Conservation (phyloP, 2,797 vertebrate species). For the Fringilla coelebs region DNA sequence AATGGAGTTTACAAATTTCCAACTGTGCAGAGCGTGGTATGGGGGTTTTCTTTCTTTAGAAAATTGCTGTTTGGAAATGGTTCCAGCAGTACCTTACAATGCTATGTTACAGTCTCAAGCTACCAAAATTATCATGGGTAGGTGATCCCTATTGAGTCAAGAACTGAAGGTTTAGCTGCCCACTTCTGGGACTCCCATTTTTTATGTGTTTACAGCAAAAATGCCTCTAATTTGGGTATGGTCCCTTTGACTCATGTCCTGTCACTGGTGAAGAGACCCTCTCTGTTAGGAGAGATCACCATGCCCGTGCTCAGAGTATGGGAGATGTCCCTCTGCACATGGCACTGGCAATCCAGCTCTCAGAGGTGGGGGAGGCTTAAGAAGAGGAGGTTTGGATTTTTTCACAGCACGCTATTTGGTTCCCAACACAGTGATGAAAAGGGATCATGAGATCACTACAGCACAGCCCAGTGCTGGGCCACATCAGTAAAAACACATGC, state of each 20-base stretch:
- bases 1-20: conserved; percentile 19
- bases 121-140: not conserved
- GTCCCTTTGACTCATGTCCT: not conserved
- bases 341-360: not conserved
- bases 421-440: not conserved
- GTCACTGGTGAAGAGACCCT: rapidly evolving
- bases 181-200: not conserved
- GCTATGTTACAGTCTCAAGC: not conserved
- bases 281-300: not conserved
- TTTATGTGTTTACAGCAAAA: not conserved
- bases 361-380: not conserved
- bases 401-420: not conserved
- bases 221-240: not conserved
- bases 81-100: not conserved
- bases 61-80: not conserved
- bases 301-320: rapidly evolving
- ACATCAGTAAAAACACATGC: not conserved
- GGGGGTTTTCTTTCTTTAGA: not conserved
- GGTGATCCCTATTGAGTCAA: not conserved
- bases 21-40: not conserved
- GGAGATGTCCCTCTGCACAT: not conserved
- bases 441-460: not conserved
- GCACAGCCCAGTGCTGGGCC: not conserved
- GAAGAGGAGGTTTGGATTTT: not conserved
- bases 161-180: not conserved